Conservation (phyloP, 2,113 vertebrate genomes). For the Tragulus kanchil region DNA sequence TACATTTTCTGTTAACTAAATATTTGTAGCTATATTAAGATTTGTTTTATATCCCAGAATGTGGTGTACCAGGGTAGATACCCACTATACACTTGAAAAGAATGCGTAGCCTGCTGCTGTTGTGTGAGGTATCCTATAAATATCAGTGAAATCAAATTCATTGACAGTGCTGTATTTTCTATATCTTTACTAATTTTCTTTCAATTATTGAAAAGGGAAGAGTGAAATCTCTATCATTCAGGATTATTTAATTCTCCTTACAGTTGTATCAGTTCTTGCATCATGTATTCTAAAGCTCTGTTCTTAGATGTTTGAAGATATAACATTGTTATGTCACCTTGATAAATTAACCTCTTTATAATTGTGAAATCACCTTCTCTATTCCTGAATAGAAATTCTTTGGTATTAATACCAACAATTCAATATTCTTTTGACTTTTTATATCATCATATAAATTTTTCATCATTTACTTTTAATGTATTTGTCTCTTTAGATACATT, state of each 20-base stretch:
- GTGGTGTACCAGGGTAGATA: background rate
- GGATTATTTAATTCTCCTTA: background rate
- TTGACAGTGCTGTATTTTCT: background rate
- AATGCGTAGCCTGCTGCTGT: background rate
- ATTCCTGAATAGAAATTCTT: background rate
- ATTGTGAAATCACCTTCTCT: constrained; percentile 26
- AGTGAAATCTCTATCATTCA: background rate
- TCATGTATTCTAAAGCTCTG: background rate
- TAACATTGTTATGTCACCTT: background rate
- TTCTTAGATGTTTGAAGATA: background rate
- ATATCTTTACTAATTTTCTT: background rate
- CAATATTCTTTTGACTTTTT: background rate
- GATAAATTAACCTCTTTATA: background rate
- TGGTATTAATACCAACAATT: background rate
- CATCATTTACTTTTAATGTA: background rate
- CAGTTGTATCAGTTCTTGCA: background rate
- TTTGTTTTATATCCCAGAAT: constrained; percentile 9
- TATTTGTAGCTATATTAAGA: background rate
- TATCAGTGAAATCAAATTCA: background rate
- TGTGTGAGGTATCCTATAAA: background rate
- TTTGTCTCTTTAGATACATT: background rate
- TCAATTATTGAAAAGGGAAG: background rate
- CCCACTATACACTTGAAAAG: background rate
- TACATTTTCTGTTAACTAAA: background rate
- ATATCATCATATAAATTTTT: background rate